Percentiles rank a stretch among this genome's conserved stretches.
phyloP scores from a whole-genome alignment of 2,888 invertebrate genomes.

The Drosophila percnosoma region DNA sequence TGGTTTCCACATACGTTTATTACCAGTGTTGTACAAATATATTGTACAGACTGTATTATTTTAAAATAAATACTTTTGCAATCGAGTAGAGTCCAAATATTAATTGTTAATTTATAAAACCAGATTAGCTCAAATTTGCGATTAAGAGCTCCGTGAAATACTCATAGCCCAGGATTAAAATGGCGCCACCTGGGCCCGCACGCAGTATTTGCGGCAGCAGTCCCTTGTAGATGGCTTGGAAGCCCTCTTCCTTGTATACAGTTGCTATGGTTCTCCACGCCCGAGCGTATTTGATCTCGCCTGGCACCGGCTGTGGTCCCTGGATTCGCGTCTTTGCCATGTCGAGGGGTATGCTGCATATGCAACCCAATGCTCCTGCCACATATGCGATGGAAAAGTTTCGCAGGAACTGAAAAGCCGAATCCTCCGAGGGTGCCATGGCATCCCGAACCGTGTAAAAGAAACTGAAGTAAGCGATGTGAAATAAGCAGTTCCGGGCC shows the following conservation, averaged over 20 bases:
- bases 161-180: slow-evolving; percentile 42
- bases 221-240: slow-evolving; percentile 48
- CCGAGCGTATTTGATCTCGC: slow-evolving; percentile 49
- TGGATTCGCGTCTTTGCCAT: slow-evolving; percentile 56
- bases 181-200: slow-evolving; percentile 35
- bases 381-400: slow-evolving; percentile 8
- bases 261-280: slow-evolving; percentile 11
- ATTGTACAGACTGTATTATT: not conserved
- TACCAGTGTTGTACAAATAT: not conserved
- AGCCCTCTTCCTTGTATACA: slow-evolving; percentile 48
- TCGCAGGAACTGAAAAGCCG: slow-evolving; percentile 13
- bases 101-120: not conserved
- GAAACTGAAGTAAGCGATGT: slow-evolving; percentile 42
- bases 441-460: slow-evolving; percentile 17
- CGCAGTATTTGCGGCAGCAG: slow-evolving; percentile 40
- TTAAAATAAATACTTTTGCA: not conserved
- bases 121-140: not conserved
- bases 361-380: slow-evolving; percentile 27
- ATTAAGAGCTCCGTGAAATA: slow-evolving; percentile 10
- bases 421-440: not conserved
- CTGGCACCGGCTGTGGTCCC: slow-evolving; percentile 60
- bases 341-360: slow-evolving; percentile 37
- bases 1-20: not conserved
- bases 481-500: slow-evolving; percentile 43
- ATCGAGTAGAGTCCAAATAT: not conserved